Conservation (phyloP, 2,797 vertebrate species). For the Muscicapa comitata region DNA sequence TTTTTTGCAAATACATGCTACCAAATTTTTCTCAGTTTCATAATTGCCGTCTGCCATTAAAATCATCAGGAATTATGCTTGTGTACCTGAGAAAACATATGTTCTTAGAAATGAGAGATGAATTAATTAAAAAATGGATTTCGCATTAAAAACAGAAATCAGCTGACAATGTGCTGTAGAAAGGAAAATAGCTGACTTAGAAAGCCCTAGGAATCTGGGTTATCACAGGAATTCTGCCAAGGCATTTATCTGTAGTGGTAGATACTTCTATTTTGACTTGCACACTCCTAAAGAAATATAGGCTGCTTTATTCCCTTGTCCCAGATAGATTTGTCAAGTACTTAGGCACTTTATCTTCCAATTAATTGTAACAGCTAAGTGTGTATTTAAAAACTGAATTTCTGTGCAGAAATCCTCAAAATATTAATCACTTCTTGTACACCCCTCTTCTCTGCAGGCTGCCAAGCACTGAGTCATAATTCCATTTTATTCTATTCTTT, state of each 20-base stretch:
- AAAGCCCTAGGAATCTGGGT: not conserved
- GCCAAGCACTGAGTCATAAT: slow-evolving; percentile 66
- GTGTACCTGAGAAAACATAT: not conserved
- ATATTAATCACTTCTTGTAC: slow-evolving; percentile 18
- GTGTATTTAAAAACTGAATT: slow-evolving; percentile 53
- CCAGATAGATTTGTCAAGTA: slow-evolving; percentile 42
- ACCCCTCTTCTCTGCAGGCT: slow-evolving; percentile 45
- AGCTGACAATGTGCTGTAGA: not conserved
- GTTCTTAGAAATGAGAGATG: not conserved
- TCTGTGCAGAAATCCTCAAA: slow-evolving; percentile 39
- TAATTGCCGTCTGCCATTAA: not conserved
- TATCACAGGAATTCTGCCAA: slow-evolving; percentile 24
- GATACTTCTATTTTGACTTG: slow-evolving; percentile 27
- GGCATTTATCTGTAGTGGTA: not conserved
- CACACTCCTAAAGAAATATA: slow-evolving; percentile 2
- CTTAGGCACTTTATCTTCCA: slow-evolving; percentile 59
- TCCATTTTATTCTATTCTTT: slow-evolving; percentile 61
- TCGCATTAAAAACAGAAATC: slow-evolving; percentile 1
- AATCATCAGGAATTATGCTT: not conserved
- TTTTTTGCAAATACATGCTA: not conserved
- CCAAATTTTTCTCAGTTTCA: not conserved
- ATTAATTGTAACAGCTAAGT: slow-evolving; percentile 63
- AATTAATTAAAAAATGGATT: slow-evolving; percentile 25
- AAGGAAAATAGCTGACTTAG: slow-evolving; percentile 31
- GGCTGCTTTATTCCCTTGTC: slow-evolving; percentile 30